Conservation (phyloP, 2,797 vertebrate species). For the Trachops cirrhosus region DNA sequence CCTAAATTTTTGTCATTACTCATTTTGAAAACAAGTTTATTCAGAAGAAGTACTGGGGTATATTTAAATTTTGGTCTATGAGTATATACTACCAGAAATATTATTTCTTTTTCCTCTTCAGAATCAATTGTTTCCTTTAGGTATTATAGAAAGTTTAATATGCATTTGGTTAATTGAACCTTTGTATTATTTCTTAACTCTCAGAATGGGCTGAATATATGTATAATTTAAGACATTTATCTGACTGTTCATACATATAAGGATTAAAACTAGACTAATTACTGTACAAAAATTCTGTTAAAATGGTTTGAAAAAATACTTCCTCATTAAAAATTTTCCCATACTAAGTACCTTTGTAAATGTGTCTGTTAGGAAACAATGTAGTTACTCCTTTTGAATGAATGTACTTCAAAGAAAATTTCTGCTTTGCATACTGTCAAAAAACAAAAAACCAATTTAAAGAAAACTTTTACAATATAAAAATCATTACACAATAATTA, state of each 20-base stretch:
- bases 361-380: neutral
- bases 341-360: neutral
- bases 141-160: neutral
- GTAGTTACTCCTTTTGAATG: neutral
- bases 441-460: neutral
- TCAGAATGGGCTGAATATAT: neutral
- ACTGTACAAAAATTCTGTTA: neutral
- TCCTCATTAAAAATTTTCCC: neutral
- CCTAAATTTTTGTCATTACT: neutral
- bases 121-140: neutral
- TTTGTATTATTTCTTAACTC: neutral
- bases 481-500: neutral
- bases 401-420: neutral
- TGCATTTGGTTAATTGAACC: neutral
- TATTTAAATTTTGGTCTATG: neutral
- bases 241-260: neutral
- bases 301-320: neutral
- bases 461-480: constrained; percentile 7
- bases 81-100: neutral
- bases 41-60: neutral
- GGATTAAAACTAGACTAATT: neutral
- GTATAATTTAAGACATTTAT: neutral
- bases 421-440: neutral
- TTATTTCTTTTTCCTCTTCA: neutral
- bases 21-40: neutral